phyloP scores from a whole-genome alignment of 2,797 vertebrate species.

The Rhynchotus rufescens region DNA sequence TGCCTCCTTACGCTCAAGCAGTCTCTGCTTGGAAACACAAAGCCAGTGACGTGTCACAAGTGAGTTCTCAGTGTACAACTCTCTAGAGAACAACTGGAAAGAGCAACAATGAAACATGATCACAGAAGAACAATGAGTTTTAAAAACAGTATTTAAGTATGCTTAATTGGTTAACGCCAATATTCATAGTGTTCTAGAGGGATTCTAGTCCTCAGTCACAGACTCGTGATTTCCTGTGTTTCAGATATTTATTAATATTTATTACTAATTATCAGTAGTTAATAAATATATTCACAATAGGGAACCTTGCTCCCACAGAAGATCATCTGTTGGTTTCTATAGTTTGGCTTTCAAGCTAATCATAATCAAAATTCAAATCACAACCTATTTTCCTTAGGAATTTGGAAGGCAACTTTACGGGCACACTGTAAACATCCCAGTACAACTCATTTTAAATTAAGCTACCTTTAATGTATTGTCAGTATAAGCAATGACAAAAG shows the following conservation, averaged over 20 bases:
- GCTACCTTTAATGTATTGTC: neutral
- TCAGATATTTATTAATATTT: constrained; percentile 11
- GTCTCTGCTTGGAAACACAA: neutral
- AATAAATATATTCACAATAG: neutral
- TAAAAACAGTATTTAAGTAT: constrained; percentile 11
- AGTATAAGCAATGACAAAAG: neutral
- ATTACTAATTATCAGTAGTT: neutral
- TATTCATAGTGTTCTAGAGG: neutral
- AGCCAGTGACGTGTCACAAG: constrained; percentile 51
- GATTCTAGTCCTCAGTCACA: neutral
- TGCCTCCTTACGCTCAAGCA: neutral
- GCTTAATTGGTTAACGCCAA: constrained; percentile 48
- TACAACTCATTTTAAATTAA: neutral
- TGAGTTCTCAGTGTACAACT: constrained; percentile 38
- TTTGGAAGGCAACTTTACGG: neutral
- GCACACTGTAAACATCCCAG: neutral
- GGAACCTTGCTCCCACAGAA: neutral
- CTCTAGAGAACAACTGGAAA: constrained; percentile 54
- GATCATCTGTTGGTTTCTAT: neutral
- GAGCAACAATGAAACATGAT: constrained; percentile 20
- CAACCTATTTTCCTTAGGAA: neutral
- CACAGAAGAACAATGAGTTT: constrained; percentile 21
- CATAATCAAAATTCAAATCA: neutral
- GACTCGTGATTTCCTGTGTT: neutral
- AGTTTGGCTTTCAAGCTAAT: neutral